These are phyloP conservation scores for Musca vetustissima DNA, from an alignment of 1,140 invertebrate genomes.

Conservation along the genomic window DNA sequence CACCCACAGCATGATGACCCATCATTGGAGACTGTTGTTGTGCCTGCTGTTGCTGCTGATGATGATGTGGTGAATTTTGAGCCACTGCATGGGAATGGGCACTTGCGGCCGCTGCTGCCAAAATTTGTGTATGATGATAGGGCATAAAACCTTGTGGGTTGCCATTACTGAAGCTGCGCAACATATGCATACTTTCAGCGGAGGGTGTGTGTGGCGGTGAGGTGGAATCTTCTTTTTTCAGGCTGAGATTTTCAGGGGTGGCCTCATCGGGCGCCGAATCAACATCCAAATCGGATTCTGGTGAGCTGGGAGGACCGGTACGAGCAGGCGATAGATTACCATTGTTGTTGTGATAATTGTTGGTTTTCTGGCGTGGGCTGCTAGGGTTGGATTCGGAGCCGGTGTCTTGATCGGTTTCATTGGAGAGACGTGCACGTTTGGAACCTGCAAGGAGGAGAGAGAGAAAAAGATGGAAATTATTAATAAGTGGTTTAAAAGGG, in stretches of 20 bases:
- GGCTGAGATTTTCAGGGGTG: conserved; percentile 65
- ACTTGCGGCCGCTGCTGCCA: conserved; percentile 49
- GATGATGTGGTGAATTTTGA: conserved; percentile 39
- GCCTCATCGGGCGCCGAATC: conserved; percentile 60
- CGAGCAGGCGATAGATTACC: conserved; percentile 57
- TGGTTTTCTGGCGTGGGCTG: conserved; percentile 55
- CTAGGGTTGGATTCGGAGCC: conserved; percentile 58
- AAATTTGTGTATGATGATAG: conserved; percentile 58
- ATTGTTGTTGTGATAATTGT: conserved; percentile 49
- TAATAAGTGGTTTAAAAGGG: too few relatives aligned
- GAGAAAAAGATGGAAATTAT: not conserved
- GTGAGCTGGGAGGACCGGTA: conserved; percentile 55
- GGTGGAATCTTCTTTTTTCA: conserved; percentile 58
- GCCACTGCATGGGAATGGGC: conserved; percentile 41
- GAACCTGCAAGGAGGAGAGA: conserved; percentile 53
- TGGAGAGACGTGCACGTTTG: conserved; percentile 59
- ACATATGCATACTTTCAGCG: conserved; percentile 45
- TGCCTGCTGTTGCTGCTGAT: conserved; percentile 49
- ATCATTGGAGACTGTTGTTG: conserved; percentile 45
- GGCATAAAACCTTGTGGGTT: conserved; percentile 54
- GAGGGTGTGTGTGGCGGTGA: conserved; percentile 48
- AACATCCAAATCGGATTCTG: conserved; percentile 59
- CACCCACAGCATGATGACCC: conserved; percentile 27
- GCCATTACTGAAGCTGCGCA: conserved; percentile 45
- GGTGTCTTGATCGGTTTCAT: conserved; percentile 54